Conservation (phyloP, 2,113 vertebrate species). For the Halichoeres trimaculatus region DNA sequence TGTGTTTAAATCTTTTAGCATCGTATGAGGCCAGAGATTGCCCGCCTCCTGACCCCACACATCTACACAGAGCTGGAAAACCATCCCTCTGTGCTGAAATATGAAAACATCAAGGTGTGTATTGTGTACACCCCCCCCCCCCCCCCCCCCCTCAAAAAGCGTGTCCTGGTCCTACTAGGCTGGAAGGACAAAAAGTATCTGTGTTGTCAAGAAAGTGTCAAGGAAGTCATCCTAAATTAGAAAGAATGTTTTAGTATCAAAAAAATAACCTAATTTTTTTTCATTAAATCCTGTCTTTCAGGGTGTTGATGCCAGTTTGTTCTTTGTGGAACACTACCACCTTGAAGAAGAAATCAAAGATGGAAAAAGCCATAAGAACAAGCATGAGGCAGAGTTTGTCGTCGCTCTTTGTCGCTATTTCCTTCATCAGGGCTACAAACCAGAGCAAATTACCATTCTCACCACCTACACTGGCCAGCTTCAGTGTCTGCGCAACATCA, state of each 20-base stretch:
- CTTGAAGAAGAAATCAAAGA: slow-evolving; percentile 89
- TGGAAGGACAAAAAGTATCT: slow-evolving; percentile 8
- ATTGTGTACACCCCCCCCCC: slow-evolving; percentile 17
- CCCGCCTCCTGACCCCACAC: slow-evolving; percentile 90
- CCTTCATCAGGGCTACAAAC: slow-evolving; percentile 89
- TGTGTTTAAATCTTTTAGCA: slow-evolving; percentile 82
- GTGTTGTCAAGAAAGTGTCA: neutral
- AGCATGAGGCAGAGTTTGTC: slow-evolving; percentile 89
- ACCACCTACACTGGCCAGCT: slow-evolving; percentile 95
- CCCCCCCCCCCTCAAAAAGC: neutral
- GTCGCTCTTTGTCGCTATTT: slow-evolving; percentile 91
- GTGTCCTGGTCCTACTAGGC: neutral
- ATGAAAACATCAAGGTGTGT: slow-evolving; percentile 91
- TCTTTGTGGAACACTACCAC: slow-evolving; percentile 90
- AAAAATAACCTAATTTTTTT: neutral
- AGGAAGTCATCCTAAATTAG: neutral
- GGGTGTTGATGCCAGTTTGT: slow-evolving; percentile 90
- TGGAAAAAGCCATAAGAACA: slow-evolving; percentile 92
- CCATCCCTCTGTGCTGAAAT: slow-evolving; percentile 91
- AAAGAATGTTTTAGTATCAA: neutral
- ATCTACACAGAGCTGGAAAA: slow-evolving; percentile 92
- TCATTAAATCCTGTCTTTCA: slow-evolving; percentile 62
- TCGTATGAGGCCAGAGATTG: slow-evolving; percentile 96
- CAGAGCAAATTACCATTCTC: slow-evolving; percentile 94
- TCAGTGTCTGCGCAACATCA: slow-evolving; percentile 87